Evolutionary conservation across 1,140 invertebrate genomes (phyloP).

Genomic region (Coelopa frigida): DNA sequence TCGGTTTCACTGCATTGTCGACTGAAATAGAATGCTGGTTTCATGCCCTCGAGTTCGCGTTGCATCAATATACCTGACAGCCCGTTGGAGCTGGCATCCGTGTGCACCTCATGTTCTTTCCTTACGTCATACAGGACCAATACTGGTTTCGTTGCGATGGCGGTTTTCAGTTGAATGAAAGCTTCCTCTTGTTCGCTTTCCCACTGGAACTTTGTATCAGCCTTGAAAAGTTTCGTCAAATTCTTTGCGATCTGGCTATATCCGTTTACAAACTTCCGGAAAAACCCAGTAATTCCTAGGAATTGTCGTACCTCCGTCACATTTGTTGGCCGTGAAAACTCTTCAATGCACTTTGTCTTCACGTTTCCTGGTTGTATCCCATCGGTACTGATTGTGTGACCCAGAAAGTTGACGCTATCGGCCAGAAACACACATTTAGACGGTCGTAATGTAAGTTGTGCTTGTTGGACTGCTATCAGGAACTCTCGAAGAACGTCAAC

Average conservation of each 20-base stretch:
- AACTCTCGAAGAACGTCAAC: neutral
- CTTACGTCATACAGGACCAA: too few species aligned
- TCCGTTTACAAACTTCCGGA: slow-evolving; percentile 3
- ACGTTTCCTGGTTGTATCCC: neutral
- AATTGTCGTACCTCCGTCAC: neutral
- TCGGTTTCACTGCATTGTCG: slow-evolving; percentile 15
- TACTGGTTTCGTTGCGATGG: too few species aligned
- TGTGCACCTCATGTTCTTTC: neutral
- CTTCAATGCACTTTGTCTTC: slow-evolving; percentile 1
- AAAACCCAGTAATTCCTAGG: neutral
- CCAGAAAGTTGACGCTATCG: neutral
- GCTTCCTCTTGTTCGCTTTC: too few species aligned
- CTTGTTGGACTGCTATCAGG: neutral
- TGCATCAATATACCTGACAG: slow-evolving; percentile 1
- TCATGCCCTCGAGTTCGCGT: neutral
- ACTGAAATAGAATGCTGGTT: slow-evolving; percentile 14
- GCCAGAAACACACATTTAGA: neutral
- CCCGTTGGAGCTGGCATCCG: neutral
- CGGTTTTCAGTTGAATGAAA: too few species aligned
- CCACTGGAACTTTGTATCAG: too few species aligned
- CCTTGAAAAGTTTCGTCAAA: too few species aligned
- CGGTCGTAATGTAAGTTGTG: neutral
- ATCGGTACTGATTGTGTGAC: neutral
- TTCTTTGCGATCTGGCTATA: neutral
- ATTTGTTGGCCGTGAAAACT: neutral